Conservation (phyloP, 2,797 vertebrate genomes). For the Sphenodon punctatus region DNA sequence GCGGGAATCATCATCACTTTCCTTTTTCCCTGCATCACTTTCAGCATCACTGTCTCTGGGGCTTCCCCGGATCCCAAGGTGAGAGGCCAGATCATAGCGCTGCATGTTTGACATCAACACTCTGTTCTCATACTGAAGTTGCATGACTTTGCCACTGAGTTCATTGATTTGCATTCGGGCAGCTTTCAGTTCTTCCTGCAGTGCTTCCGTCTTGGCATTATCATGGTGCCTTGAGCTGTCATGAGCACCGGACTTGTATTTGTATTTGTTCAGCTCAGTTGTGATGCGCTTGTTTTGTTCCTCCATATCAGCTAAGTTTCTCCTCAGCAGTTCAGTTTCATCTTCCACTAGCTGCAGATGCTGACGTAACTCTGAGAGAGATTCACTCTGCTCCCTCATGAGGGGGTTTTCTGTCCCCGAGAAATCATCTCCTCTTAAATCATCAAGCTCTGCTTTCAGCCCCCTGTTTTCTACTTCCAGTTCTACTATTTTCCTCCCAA, state of each 20-base stretch:
- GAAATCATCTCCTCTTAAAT: conserved; percentile 92
- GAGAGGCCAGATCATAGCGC: conserved; percentile 96
- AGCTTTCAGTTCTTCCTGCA: conserved; percentile 96
- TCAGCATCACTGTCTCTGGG: conserved; percentile 95
- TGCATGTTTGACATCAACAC: conserved; percentile 99
- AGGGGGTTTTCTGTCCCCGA: conserved; percentile 82
- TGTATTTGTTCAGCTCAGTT: conserved; percentile 93
- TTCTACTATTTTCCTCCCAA: conserved; percentile 97
- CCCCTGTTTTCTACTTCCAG: conserved; percentile 98
- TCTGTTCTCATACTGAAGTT: conserved; percentile 97
- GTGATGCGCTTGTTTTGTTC: conserved; percentile 96
- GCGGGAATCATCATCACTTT: conserved; percentile 89
- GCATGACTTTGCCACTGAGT: conserved; percentile 98
- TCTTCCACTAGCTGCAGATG: conserved; percentile 97
- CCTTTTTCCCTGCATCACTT: conserved; percentile 92
- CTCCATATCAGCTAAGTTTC: conserved; percentile 94
- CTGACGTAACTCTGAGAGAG: conserved; percentile 91
- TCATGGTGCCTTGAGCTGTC: conserved; percentile 90
- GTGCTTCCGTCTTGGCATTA: conserved; percentile 85
- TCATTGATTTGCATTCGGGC: conserved; percentile 97
- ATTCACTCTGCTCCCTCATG: conserved; percentile 90
- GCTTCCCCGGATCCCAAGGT: conserved; percentile 92
- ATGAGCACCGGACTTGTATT: conserved; percentile 92
- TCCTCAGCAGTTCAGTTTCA: conserved; percentile 93
- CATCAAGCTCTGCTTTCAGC: conserved; percentile 95